These are phyloP conservation scores for Subanguina moxae DNA, from an alignment of 1,140 invertebrate genomes.

Conservation along the genomic window DNA sequence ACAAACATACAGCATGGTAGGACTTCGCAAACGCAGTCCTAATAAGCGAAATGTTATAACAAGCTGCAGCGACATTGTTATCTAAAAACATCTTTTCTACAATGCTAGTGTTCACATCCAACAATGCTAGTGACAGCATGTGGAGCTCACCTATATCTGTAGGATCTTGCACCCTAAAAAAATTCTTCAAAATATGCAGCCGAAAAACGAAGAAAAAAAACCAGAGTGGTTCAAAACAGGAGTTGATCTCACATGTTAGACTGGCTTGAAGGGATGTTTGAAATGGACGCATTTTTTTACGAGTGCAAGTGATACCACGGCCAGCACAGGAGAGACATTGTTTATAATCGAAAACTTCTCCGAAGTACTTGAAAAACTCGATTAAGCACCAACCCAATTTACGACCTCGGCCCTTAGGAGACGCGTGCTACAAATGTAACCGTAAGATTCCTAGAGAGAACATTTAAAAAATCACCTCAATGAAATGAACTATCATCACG, in stretches of 20 bases:
- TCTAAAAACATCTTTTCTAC: slow-evolving; percentile 28
- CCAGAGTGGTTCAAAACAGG: background rate
- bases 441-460: background rate
- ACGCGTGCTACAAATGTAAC: too few relatives aligned
- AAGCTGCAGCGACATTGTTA: slow-evolving; percentile 39
- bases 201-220: background rate
- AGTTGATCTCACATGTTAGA: slow-evolving; percentile 3
- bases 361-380: slow-evolving; percentile 28
- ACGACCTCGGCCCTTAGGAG: too few relatives aligned
- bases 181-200: too few relatives aligned
- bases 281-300: background rate
- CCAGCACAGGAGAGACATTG: too few relatives aligned
- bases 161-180: too few relatives aligned
- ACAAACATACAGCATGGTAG: slow-evolving; percentile 10
- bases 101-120: background rate
- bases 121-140: background rate
- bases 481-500: background rate
- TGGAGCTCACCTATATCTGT: background rate
- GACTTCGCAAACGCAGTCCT: slow-evolving; percentile 19
- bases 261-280: background rate
- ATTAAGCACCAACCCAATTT: slow-evolving; percentile 17
- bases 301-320: too few relatives aligned
- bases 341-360: slow-evolving; percentile 15
- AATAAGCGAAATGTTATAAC: slow-evolving; percentile 30
- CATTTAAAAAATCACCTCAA: background rate